Evolutionary conservation across 1,140 invertebrate species (phyloP).

Genomic region (Heliconius hewitsoni): DNA sequence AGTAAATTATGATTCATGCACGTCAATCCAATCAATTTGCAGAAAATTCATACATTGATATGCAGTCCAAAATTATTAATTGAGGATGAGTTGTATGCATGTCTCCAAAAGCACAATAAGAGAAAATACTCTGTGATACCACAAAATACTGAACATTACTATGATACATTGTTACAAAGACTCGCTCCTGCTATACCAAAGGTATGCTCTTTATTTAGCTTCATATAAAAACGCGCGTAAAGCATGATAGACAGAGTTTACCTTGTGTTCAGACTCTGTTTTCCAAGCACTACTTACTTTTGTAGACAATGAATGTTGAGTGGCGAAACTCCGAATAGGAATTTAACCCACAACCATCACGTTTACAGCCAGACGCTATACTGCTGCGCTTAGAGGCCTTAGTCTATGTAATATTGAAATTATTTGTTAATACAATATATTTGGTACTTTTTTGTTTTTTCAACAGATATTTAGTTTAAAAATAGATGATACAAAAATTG

Average conservation of each 20-base stretch:
- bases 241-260: too few species aligned
- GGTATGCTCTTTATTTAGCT: constrained; percentile 63
- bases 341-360: too few species aligned
- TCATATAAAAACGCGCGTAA: not conserved
- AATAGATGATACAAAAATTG: constrained; percentile 86
- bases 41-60: constrained; percentile 89
- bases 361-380: too few species aligned
- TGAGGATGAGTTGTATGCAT: constrained; percentile 85
- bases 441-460: constrained; percentile 34
- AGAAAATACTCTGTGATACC: constrained; percentile 42
- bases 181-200: constrained; percentile 89
- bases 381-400: too few species aligned
- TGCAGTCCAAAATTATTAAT: constrained; percentile 85
- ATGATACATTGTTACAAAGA: constrained; percentile 75
- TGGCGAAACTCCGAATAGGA: too few species aligned
- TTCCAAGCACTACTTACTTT: too few species aligned
- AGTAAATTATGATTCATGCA: too few species aligned
- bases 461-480: constrained; percentile 86
- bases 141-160: constrained; percentile 49
- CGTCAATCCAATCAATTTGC: not conserved
- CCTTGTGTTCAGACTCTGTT: too few species aligned
- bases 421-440: not conserved
- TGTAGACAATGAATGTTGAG: too few species aligned
- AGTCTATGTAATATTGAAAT: too few species aligned
- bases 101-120: constrained; percentile 78